A percentile compares a stretch with the other conserved stretches of the same genome.
phyloP scores from a whole-genome alignment of 2,113 vertebrate genomes.

The Alouatta palliata region DNA sequence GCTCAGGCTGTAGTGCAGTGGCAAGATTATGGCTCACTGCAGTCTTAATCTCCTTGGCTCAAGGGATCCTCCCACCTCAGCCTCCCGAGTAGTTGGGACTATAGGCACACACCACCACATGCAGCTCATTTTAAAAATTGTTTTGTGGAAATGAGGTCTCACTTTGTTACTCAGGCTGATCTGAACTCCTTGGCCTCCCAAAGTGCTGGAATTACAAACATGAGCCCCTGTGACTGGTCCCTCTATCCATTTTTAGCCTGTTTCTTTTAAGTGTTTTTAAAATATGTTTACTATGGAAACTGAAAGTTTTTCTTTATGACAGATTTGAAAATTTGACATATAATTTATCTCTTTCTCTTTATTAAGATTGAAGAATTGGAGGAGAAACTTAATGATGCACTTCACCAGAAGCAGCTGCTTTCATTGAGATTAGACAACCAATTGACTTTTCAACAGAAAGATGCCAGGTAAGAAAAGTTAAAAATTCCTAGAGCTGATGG shows the following conservation, averaged over 20 bases:
- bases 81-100: too few species aligned
- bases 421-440: slow-evolving; percentile 94
- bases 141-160: too few species aligned
- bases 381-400: slow-evolving; percentile 94
- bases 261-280: neutral
- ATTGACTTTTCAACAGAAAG: slow-evolving; percentile 94
- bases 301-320: neutral
- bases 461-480: slow-evolving; percentile 88
- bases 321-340: neutral
- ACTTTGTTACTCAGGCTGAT: too few species aligned
- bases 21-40: too few species aligned
- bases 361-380: slow-evolving; percentile 95
- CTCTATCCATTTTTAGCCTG: neutral
- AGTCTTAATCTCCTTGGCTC: too few species aligned
- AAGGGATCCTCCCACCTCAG: too few species aligned
- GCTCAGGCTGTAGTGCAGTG: too few species aligned
- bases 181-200: neutral
- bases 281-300: neutral
- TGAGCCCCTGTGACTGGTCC: neutral
- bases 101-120: too few species aligned
- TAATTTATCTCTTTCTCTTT: slow-evolving; percentile 38
- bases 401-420: slow-evolving; percentile 96
- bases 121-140: too few species aligned
- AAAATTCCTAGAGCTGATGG: neutral
- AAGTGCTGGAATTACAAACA: neutral